phyloP scores from a whole-genome alignment of 2,888 invertebrate species.

The Drosophila tripunctata region DNA sequence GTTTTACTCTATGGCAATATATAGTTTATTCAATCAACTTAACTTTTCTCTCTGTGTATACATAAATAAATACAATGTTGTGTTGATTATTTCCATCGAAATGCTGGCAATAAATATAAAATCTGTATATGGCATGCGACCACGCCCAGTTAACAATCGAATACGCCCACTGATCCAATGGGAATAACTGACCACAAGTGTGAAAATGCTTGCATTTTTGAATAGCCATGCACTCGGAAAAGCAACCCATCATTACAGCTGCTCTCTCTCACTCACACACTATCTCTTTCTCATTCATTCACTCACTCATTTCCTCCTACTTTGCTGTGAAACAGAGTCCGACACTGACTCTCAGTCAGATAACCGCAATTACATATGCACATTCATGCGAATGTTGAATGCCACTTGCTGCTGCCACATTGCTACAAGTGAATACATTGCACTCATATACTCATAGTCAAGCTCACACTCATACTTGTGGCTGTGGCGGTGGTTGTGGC shows the following conservation, averaged over 20 bases:
- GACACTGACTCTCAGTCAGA: slow-evolving; percentile 29
- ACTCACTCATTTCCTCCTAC: neutral
- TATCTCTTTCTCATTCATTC: neutral
- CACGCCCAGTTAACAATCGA: neutral
- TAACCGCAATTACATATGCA: slow-evolving; percentile 76
- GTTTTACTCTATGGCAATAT: no score
- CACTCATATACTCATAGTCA: neutral
- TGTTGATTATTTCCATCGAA: slow-evolving; percentile 32
- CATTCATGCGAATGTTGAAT: slow-evolving; percentile 65
- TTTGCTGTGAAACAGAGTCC: neutral
- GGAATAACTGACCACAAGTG: slow-evolving; percentile 68
- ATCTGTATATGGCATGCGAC: slow-evolving; percentile 23
- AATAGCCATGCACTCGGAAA: slow-evolving; percentile 37
- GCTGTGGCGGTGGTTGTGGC: no score
- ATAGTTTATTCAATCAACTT: no score
- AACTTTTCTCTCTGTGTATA: no score
- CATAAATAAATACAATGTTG: slow-evolving; percentile 19
- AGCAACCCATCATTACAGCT: slow-evolving; percentile 34
- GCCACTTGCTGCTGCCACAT: slow-evolving; percentile 43
- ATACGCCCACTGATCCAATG: slow-evolving; percentile 27
- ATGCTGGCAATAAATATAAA: slow-evolving; percentile 15
- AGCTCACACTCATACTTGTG: slow-evolving; percentile 8
- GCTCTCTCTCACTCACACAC: neutral
- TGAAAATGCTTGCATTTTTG: slow-evolving; percentile 77
- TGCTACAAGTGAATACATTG: slow-evolving; percentile 26